phyloP scores from a whole-genome alignment of 2,113 vertebrate genomes.

The western clawed frog (Xenopus tropicalis) region DNA sequence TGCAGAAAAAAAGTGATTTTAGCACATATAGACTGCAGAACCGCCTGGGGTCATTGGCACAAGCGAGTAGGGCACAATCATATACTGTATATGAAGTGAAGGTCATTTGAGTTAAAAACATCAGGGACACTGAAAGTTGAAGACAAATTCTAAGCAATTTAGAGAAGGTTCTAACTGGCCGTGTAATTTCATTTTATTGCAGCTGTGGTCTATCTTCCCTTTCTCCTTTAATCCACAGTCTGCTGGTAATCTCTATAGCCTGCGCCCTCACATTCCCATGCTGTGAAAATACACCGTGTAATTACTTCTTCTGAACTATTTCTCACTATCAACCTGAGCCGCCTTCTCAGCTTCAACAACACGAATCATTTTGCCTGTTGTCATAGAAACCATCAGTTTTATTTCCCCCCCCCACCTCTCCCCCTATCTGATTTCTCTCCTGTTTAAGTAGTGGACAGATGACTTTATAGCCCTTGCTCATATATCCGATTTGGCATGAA shows the following conservation, averaged over 20 bases:
- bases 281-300: conserved; percentile 45
- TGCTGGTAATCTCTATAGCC: conserved; percentile 7
- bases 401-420: not conserved
- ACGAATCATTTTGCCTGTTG: conserved; percentile 57
- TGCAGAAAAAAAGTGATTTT: conserved; percentile 21
- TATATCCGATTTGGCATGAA: no score
- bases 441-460: not conserved
- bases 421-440: not conserved
- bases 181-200: conserved; percentile 1
- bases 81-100: not conserved
- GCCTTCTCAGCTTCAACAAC: conserved; percentile 56
- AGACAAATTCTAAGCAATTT: not conserved
- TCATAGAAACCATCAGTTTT: conserved; percentile 57
- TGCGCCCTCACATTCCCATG: conserved; percentile 11
- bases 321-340: conserved; percentile 52
- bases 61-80: not conserved
- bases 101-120: not conserved
- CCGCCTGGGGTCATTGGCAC: not conserved
- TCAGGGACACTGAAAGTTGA: no score
- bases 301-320: conserved; percentile 35
- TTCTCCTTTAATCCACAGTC: conserved; percentile 18
- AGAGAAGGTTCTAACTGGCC: conserved; percentile 2
- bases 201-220: not conserved
- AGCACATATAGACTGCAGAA: conserved; percentile 8
- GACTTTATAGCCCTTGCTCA: not conserved